Conservation (phyloP, 2,113 vertebrate species). For the Uria lomvia region DNA sequence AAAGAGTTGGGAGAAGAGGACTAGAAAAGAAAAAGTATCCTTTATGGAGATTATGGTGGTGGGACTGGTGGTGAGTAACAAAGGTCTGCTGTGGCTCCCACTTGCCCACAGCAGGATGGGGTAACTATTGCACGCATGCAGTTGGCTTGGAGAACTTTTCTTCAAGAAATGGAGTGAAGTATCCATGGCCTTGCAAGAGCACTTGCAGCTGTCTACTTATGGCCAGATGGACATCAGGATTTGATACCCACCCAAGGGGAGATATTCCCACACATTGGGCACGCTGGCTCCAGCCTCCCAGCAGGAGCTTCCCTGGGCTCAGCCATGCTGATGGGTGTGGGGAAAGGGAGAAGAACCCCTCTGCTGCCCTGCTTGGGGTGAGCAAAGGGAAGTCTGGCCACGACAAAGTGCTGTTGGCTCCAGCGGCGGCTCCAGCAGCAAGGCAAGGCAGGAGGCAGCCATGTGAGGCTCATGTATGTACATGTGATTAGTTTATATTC, state of each 20-base stretch:
- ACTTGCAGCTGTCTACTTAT: fast-evolving
- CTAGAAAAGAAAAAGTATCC: neutral
- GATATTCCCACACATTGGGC: neutral
- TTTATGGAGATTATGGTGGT: neutral
- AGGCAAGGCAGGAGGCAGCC: neutral
- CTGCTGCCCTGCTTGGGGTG: neutral
- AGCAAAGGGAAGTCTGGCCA: neutral
- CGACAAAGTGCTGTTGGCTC: neutral
- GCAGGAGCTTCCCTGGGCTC: neutral
- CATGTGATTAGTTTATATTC: neutral
- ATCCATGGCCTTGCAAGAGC: neutral
- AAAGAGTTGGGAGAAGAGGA: neutral
- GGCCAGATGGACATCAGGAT: neutral
- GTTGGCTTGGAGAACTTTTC: neutral
- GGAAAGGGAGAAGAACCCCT: neutral
- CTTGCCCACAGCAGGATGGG: neutral
- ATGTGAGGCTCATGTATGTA: fast-evolving
- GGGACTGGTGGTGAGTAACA: neutral
- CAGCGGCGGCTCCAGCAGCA: fast-evolving
- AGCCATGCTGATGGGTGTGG: fast-evolving
- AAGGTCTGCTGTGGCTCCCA: neutral
- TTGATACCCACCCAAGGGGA: neutral
- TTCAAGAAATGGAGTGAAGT: neutral
- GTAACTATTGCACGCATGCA: neutral
- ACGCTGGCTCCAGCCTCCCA: fast-evolving